Conservation (phyloP, 2,113 vertebrate species). For the Suncus etruscus region DNA sequence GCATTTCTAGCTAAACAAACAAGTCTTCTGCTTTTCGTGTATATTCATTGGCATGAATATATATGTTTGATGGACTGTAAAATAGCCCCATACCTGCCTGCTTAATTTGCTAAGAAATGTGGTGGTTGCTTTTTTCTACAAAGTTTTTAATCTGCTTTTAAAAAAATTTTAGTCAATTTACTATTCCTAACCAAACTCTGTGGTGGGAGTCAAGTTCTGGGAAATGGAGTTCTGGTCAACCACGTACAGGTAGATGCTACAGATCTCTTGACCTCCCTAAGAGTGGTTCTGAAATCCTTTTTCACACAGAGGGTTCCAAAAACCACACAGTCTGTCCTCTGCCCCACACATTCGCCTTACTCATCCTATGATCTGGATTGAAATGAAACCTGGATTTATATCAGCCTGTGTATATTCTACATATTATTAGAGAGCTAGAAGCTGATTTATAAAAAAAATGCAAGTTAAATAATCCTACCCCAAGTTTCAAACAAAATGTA, state of each 20-base stretch:
- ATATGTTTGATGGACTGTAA: constrained; percentile 71
- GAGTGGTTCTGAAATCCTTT: background rate
- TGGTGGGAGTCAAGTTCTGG: background rate
- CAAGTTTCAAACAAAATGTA: constrained; percentile 19
- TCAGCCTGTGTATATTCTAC: background rate
- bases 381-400: too few relatives aligned
- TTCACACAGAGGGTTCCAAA: too few relatives aligned
- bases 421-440: accelerated
- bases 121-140: background rate
- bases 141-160: background rate
- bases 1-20: constrained; percentile 83
- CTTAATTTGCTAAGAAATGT: background rate
- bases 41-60: constrained; percentile 66
- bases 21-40: constrained; percentile 76
- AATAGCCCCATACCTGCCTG: constrained; percentile 50
- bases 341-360: accelerated
- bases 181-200: background rate
- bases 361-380: background rate
- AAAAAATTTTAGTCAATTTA: background rate
- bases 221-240: background rate
- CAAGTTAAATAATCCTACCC: background rate
- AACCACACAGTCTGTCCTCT: background rate
- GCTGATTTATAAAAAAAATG: background rate
- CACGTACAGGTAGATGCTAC: too few relatives aligned
- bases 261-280: background rate